Conservation (phyloP, 2,888 invertebrate species). For the Elmis aenea region DNA sequence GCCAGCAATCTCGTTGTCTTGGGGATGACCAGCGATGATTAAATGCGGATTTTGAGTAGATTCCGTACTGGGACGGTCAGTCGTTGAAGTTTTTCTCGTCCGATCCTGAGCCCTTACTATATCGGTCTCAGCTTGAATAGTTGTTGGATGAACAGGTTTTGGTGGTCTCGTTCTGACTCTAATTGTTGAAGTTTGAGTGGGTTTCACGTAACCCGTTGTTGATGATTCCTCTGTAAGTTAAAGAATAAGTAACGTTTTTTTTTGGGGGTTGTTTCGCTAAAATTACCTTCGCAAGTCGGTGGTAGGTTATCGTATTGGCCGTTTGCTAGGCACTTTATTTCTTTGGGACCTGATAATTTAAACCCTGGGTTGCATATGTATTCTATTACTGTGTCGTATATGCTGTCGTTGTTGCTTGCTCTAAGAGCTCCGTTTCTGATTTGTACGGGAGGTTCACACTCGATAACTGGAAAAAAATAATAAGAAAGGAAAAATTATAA, state of each 20-base stretch:
- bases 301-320: conserved; percentile 76
- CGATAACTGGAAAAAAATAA: conserved; percentile 53
- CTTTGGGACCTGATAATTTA: conserved; percentile 61
- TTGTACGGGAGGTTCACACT: conserved; percentile 64
- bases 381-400: conserved; percentile 68
- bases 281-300: conserved; percentile 63
- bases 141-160: conserved; percentile 44
- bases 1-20: conserved; percentile 70
- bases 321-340: conserved; percentile 65
- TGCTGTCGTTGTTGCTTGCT: conserved; percentile 55
- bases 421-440: conserved; percentile 59
- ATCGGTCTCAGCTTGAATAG: conserved; percentile 41
- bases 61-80: conserved; percentile 23
- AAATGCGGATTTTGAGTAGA: conserved; percentile 24
- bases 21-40: conserved; percentile 57
- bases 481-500: too few relatives aligned
- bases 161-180: conserved; percentile 40
- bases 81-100: conserved; percentile 32
- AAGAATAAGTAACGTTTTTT: conserved; percentile 9
- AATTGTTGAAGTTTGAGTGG: conserved; percentile 33
- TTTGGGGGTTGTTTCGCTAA: neutral
- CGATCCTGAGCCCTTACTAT: conserved; percentile 36
- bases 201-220: conserved; percentile 29
- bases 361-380: conserved; percentile 70
- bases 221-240: conserved; percentile 49